Percentiles rank a stretch among this genome's conserved stretches.
phyloP scores from a whole-genome alignment of 2,797 vertebrate species.

The Meriones psammophilus region DNA sequence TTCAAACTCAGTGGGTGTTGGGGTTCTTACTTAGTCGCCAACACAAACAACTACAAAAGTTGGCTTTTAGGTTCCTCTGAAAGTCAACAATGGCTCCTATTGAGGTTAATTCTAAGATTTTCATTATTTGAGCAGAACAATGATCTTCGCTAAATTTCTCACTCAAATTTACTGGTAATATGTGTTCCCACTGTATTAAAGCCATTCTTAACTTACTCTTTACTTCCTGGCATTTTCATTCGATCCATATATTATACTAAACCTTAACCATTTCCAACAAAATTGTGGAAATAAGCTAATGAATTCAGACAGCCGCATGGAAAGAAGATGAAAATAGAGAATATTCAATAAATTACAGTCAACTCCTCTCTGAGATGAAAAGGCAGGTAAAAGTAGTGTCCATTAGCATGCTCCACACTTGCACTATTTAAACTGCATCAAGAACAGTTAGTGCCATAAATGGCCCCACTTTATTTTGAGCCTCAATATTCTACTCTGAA shows the following conservation, averaged over 20 bases:
- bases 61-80: background rate
- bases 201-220: background rate
- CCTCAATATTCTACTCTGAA: background rate
- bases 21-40: background rate
- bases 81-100: background rate
- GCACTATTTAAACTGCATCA: background rate
- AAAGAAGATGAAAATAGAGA: background rate
- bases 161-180: background rate
- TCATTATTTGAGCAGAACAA: background rate
- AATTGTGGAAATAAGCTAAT: background rate
- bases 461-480: background rate
- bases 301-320: background rate
- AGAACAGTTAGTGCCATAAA: background rate
- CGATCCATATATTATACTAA: background rate
- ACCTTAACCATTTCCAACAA: background rate
- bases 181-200: background rate
- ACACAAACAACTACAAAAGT: background rate
- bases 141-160: background rate
- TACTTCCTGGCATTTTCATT: background rate
- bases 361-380: background rate
- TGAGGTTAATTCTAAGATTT: background rate
- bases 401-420: background rate
- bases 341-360: background rate
- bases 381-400: background rate
- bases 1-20: background rate